Evolutionary conservation across 2,113 vertebrate species (phyloP), one percentile per base, ranked within the genome.

Genomic region (Balaenoptera acutorostrata): DNA sequence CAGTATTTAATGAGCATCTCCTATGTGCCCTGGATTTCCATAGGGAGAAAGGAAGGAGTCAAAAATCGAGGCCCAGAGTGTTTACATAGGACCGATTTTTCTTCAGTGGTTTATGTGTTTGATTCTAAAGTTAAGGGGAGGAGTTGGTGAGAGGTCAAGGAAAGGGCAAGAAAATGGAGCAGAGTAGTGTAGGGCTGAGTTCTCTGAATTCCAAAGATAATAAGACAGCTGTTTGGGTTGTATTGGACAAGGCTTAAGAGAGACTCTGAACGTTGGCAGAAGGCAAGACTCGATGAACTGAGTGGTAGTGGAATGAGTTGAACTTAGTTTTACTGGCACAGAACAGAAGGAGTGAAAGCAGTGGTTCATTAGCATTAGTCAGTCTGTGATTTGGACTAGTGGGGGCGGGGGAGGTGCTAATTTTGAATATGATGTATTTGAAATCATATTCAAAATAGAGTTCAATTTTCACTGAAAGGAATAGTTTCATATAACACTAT

Each of bases 371-470:
- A 84, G 9, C 39, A 84, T 81, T 80, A 88, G 39, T 80, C 75
- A 85, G 49, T 46, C n/a, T 88, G 71, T 71, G 36, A 66, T 89
- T 86, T 89, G 63, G 6, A 81, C 36, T 93, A 36, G 44, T 33
- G 13, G 31, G 7, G n/a, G 11, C 8, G 36, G 13, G 8, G 31
- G 11, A 31, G 5, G 31, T 23, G 14, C 31, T 44, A 66, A 21
- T 72, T 95, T 77, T 90, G 77, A 94, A 83, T 46, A 49, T 49
- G 69, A 68, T 63, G 66, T 85, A 82, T 95, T 88, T 94, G 69
- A 95, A 88, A 95, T 85, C 33, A 69, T 61, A 89, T 52, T 52
- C 52, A 52, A 52, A 52, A 52, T 52, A 46, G 33, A 90, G 31
- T 72, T 96, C 44, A 72, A 39, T 86, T 95, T 95, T 59, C 46